Base-by-base conservation (phyloP, 2,797 vertebrate genomes). In the Takifugu ocellatus region DNA sequence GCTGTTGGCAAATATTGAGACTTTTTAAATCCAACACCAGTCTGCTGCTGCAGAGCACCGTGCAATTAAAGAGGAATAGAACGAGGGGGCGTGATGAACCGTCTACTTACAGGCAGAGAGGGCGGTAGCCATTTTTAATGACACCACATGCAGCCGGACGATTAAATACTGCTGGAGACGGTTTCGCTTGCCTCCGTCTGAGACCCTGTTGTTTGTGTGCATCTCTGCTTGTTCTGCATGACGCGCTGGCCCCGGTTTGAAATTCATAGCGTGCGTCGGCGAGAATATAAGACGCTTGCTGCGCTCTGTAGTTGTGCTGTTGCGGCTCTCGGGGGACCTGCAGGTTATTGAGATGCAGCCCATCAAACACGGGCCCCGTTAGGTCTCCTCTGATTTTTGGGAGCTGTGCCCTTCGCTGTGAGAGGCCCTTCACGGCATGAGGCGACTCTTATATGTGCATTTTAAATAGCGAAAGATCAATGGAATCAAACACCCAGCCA, bases 81-180 rank as follows among this genome's bases (percentile, higher is more conserved):
- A 69, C 21, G 70, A 65, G 68, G 61, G 70, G 70, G 75, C 2
- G 61, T 64, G 73, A 81, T 68, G 59, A 66, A 54, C 51, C 27
- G 75, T 77, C 71, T 69, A 59, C 70, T 74, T 64, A 66, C 55
- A 75, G 72, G 68, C 11, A 27, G 17, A 60, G 56, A 74, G 74
- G 78, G 77, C 44, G 73, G 74, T 43, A 75, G 59, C 47, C 55
- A 48, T 65, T 75, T 78, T 79, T 77, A 85, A 81, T 79, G 66
- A 60, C 55, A 25, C 65, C 47, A 29, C 45, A 64, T 55, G 61
- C 69, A 60, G 65, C 45, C 61, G 72, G 68, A 65, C 71, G 79
- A 75, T 91, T 84, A 84, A 86, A 84, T 77, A 61, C 74, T 63
- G 63, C 75, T 77, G 70, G 52, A 55, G 59, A 81, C 79, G 68